These are phyloP conservation scores for Psammodynastes pulverulentus DNA, from an alignment of 2,113 vertebrate genomes.

Conservation along the genomic window DNA sequence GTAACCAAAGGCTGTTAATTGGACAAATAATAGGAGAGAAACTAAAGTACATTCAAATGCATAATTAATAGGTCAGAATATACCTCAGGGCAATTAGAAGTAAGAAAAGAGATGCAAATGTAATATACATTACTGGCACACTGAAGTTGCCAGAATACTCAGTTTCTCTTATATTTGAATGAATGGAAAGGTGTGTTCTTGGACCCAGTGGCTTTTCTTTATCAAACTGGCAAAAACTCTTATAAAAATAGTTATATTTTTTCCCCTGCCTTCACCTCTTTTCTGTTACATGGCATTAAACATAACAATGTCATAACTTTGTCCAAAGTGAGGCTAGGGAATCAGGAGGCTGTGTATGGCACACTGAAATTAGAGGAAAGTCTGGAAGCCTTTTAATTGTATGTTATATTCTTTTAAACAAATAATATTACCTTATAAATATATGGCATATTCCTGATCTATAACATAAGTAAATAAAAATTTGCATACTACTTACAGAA, in stretches of 20 bases:
- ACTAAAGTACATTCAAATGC: too few species aligned
- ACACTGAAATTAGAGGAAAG: constrained; percentile 27
- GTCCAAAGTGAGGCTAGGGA: constrained; percentile 50
- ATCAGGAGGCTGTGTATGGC: constrained; percentile 40
- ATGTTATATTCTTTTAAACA: constrained; percentile 1
- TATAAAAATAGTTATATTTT: constrained; percentile 40
- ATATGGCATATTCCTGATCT: not conserved
- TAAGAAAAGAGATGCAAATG: not conserved
- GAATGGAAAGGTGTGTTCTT: not conserved
- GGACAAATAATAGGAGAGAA: not conserved
- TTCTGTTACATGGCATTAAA: constrained; percentile 32
- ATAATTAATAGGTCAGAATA: constrained; percentile 8
- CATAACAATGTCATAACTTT: constrained; percentile 58
- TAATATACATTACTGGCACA: not conserved
- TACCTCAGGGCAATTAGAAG: not conserved
- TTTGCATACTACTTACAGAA: not conserved
- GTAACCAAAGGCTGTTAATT: not conserved
- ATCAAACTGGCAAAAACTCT: constrained; percentile 16
- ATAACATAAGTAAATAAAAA: not conserved
- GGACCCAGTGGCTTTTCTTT: not conserved
- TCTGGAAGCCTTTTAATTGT: constrained; percentile 30
- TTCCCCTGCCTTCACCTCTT: constrained; percentile 57
- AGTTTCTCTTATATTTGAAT: not conserved
- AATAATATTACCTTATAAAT: not conserved
- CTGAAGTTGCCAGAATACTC: not conserved